These are phyloP conservation scores for Eudasyphora cyanicolor DNA, from an alignment of 2,888 invertebrate genomes.

Conservation along the genomic window DNA sequence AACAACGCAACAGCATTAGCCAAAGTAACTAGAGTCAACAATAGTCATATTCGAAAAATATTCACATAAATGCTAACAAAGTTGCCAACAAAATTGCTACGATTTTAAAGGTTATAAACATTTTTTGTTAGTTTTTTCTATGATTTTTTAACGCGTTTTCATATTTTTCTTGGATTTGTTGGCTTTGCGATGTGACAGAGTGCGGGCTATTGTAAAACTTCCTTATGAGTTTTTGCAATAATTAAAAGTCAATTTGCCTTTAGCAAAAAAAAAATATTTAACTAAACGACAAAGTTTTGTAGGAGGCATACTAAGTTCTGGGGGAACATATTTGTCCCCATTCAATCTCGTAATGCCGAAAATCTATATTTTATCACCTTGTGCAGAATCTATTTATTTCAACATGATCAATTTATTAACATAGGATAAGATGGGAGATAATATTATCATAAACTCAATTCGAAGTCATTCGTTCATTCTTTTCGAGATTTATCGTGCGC, in stretches of 20 bases:
- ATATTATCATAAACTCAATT: no score
- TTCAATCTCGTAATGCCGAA: no score
- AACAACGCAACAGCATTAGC: not conserved
- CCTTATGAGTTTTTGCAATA: conserved; percentile 2
- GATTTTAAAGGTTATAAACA: conserved; percentile 58
- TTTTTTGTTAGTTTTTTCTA: not conserved
- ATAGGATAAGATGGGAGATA: no score
- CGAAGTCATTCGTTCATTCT: no score
- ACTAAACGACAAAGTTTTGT: not conserved
- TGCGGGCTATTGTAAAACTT: not conserved
- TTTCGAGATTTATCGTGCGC: no score
- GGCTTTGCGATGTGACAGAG: not conserved
- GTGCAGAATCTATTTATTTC: no score
- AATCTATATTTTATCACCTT: no score
- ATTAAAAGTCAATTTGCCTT: conserved; percentile 49
- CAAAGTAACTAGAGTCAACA: conserved; percentile 14
- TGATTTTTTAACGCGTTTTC: not conserved
- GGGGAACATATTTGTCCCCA: no score
- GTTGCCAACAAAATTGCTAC: conserved; percentile 58
- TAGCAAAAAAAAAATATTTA: not conserved
- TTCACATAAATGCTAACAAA: conserved; percentile 61
- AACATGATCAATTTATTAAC: no score
- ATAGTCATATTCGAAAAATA: conserved; percentile 36
- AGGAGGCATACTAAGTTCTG: no score
- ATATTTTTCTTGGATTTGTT: conserved; percentile 10